These are phyloP conservation scores for Allolobophora icterica DNA, from an alignment of 2,888 invertebrate genomes.

Conservation along the genomic window DNA sequence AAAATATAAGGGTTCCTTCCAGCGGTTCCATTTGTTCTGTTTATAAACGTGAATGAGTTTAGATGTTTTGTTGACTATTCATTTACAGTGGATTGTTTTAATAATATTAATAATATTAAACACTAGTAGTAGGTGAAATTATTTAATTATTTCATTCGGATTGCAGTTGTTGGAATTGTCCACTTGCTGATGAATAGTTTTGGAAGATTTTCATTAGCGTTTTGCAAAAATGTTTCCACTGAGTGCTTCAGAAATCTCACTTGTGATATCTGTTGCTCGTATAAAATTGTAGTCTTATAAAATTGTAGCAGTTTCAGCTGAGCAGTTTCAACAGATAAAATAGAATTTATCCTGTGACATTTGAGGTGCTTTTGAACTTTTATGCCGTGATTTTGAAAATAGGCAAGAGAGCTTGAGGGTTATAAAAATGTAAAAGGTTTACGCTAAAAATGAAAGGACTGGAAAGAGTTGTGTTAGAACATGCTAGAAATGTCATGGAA, in stretches of 20 bases:
- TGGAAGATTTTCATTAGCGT: neutral
- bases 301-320: neutral
- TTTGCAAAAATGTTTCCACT: neutral
- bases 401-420: neutral
- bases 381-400: neutral
- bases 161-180: neutral
- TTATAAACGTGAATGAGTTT: neutral
- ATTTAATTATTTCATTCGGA: conserved; percentile 7
- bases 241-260: neutral
- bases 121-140: neutral
- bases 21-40: neutral
- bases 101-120: too few relatives aligned
- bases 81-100: neutral
- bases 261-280: neutral
- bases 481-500: neutral
- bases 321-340: neutral
- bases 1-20: neutral
- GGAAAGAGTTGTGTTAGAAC: neutral
- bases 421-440: neutral
- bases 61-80: neutral
- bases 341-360: neutral
- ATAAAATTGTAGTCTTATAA: neutral
- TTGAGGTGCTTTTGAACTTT: neutral
- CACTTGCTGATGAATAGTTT: neutral
- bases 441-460: neutral